These are phyloP conservation scores for Drosophila asahinai DNA, from an alignment of 1,140 invertebrate genomes.

Conservation along the genomic window DNA sequence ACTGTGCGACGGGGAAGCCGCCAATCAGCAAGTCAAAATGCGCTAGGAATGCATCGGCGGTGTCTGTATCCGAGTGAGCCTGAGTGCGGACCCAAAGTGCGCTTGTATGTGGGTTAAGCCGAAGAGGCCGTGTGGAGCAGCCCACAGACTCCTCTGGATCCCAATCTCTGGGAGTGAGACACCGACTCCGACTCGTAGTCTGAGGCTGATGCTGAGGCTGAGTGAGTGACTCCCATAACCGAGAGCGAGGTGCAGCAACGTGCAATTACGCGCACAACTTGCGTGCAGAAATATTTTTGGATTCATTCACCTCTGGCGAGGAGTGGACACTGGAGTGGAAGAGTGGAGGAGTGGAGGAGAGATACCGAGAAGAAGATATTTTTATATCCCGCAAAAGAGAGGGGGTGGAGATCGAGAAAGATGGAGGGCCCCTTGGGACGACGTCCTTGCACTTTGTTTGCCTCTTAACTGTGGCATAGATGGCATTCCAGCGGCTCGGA, in stretches of 20 bases:
- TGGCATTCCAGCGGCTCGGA: constrained; percentile 39
- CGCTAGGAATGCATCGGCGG: constrained; percentile 48
- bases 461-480: constrained; percentile 56
- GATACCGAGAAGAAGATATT: constrained; percentile 52
- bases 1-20: constrained; percentile 42
- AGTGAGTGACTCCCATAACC: constrained; percentile 39
- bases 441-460: constrained; percentile 60
- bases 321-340: constrained; percentile 17
- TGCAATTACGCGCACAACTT: constrained; percentile 71
- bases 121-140: constrained; percentile 43
- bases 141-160: constrained; percentile 42
- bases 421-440: constrained; percentile 40
- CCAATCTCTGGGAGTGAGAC: constrained; percentile 41
- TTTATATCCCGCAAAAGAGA: constrained; percentile 32
- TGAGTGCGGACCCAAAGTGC: constrained; percentile 11
- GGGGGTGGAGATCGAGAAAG: constrained; percentile 7
- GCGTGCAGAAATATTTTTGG: constrained; percentile 74
- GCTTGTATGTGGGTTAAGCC: constrained; percentile 60
- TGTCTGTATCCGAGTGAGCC: constrained; percentile 5
- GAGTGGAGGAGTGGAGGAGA: constrained; percentile 34
- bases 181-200: constrained; percentile 29
- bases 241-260: constrained; percentile 53
- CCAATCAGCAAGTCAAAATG: constrained; percentile 67
- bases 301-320: constrained; percentile 69
- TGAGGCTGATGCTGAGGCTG: not conserved